Conservation (phyloP, 2,797 vertebrate genomes). For the Tangara arthus region DNA sequence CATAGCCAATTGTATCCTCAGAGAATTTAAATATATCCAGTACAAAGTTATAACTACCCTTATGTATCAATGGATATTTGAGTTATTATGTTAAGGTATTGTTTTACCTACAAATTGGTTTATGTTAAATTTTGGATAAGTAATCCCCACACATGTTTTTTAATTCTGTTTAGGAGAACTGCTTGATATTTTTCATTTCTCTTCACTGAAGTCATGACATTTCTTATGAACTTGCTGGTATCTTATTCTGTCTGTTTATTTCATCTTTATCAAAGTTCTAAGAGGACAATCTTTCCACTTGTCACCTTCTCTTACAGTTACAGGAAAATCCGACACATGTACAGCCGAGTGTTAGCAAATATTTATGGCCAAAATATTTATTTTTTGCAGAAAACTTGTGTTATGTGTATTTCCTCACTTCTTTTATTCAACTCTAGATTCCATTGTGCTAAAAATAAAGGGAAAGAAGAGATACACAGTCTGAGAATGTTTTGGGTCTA, state of each 20-base stretch:
- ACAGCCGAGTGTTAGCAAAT: neutral
- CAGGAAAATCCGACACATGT: neutral
- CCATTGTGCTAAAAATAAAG: neutral
- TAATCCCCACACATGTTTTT: neutral
- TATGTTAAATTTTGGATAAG: neutral
- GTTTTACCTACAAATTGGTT: neutral
- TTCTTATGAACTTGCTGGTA: neutral
- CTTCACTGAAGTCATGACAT: neutral
- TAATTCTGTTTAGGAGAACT: neutral
- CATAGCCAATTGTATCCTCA: neutral
- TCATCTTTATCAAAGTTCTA: neutral
- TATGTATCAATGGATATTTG: neutral
- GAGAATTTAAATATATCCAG: neutral
- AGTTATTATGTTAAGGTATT: neutral
- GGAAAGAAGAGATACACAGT: neutral
- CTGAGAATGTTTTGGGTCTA: neutral
- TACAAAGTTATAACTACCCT: neutral
- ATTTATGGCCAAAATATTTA: neutral
- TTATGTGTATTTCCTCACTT: neutral
- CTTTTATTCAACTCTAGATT: neutral
- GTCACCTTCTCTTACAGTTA: neutral
- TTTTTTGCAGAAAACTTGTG: neutral
- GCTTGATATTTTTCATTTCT: neutral
- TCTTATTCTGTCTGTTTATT: neutral
- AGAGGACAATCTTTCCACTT: neutral